Conservation (phyloP, 2,888 invertebrate species). For the Lasioglossum zephyrum region DNA sequence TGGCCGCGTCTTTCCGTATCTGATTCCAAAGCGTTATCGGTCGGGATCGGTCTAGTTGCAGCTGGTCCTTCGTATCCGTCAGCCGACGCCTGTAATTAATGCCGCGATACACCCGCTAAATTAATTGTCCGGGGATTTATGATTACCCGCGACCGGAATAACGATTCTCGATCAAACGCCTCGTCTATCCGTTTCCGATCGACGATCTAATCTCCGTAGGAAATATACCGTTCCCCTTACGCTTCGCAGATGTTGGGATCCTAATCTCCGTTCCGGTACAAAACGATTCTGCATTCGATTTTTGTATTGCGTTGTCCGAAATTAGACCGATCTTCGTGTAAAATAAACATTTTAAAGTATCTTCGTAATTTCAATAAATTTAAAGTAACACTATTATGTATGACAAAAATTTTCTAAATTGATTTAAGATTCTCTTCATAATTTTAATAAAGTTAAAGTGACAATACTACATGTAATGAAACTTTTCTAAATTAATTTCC, state of each 20-base stretch:
- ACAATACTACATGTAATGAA: too few relatives aligned
- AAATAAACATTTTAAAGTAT: background rate
- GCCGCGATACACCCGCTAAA: slow-evolving; percentile 17
- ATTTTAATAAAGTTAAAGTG: too few relatives aligned
- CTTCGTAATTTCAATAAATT: too few relatives aligned
- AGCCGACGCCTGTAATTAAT: slow-evolving; percentile 65
- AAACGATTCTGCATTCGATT: too few relatives aligned
- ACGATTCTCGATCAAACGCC: background rate
- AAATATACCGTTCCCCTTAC: too few relatives aligned
- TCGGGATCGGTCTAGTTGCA: slow-evolving; percentile 54
- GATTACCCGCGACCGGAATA: background rate
- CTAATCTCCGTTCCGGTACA: too few relatives aligned
- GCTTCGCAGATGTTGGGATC: too few relatives aligned
- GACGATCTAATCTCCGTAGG: too few relatives aligned
- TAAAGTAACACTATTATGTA: too few relatives aligned
- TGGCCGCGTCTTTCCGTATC: slow-evolving; percentile 22
- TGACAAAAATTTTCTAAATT: background rate
- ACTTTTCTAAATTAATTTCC: background rate
- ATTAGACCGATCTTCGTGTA: background rate
- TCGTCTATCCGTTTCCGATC: too few relatives aligned
- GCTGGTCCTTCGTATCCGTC: slow-evolving; percentile 29
- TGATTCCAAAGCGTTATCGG: slow-evolving; percentile 50
- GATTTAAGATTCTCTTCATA: too few relatives aligned
- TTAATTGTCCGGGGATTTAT: slow-evolving; percentile 20
- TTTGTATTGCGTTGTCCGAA: too few relatives aligned